These are phyloP conservation scores for Malurus elegans DNA, from an alignment of 2,113 vertebrate genomes.

Conservation along the genomic window DNA sequence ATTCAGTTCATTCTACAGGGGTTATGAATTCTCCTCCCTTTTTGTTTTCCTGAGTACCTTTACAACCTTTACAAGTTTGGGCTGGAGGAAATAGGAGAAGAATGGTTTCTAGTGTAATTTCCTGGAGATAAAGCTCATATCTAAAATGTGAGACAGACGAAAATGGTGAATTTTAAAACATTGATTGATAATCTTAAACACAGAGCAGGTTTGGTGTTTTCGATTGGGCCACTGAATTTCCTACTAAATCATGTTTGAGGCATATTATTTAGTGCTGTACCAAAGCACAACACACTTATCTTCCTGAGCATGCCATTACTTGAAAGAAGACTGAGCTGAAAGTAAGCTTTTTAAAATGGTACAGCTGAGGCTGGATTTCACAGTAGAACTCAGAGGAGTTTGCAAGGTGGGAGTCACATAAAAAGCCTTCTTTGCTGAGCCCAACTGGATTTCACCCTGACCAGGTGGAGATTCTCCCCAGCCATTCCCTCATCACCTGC, in stretches of 20 bases:
- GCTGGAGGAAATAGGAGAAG: conserved; percentile 35
- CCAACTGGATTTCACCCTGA: neutral
- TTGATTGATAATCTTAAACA: neutral
- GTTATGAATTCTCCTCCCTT: conserved; percentile 5
- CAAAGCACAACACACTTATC: neutral
- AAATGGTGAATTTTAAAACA: neutral
- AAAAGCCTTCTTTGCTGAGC: neutral
- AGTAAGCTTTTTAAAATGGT: neutral
- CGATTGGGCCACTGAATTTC: neutral
- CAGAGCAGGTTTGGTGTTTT: neutral
- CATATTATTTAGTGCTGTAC: neutral
- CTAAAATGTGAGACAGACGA: neutral
- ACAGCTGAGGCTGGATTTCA: neutral
- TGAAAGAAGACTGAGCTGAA: neutral
- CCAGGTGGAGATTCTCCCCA: neutral
- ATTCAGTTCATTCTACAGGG: neutral
- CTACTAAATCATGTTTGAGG: neutral
- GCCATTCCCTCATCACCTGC: neutral
- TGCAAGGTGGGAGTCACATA: neutral
- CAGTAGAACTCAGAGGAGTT: neutral
- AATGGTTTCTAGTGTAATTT: conserved; percentile 40
- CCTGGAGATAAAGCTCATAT: conserved; percentile 14
- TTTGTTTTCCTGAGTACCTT: conserved; percentile 6
- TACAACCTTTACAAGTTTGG: neutral
- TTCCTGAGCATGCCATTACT: neutral